These are phyloP conservation scores for Dendroctonus ponderosae DNA, from an alignment of 1,140 invertebrate genomes.

Conservation along the genomic window DNA sequence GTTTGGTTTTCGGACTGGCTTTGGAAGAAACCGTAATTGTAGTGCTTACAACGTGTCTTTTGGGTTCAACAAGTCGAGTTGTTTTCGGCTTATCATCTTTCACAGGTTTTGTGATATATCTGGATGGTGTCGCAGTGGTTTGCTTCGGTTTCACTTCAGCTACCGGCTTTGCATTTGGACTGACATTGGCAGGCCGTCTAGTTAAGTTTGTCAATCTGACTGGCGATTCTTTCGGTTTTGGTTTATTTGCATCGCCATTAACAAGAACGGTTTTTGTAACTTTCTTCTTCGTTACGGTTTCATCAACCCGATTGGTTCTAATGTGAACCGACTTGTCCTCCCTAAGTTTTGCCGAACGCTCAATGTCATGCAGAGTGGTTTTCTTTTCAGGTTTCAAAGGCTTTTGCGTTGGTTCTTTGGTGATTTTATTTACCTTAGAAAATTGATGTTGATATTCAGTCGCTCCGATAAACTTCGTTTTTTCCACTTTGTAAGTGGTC, in stretches of 20 bases:
- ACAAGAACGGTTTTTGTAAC: slow-evolving; percentile 23
- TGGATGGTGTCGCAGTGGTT: slow-evolving; percentile 12
- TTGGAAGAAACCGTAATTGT: slow-evolving; percentile 40
- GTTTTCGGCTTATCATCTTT: slow-evolving; percentile 25
- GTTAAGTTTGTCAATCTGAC: slow-evolving; percentile 12
- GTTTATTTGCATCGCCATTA: slow-evolving; percentile 32
- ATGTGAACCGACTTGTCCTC: slow-evolving; percentile 37
- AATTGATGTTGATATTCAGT: slow-evolving; percentile 34
- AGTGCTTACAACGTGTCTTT: slow-evolving; percentile 40
- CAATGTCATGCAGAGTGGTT: slow-evolving; percentile 33
- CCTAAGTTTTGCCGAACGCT: slow-evolving; percentile 25
- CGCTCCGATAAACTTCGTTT: slow-evolving; percentile 27
- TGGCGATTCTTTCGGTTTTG: slow-evolving; percentile 14
- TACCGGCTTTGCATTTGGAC: background rate
- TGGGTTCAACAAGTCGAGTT: slow-evolving; percentile 28
- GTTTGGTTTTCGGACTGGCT: slow-evolving; percentile 22
- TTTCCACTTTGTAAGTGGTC: slow-evolving; percentile 25
- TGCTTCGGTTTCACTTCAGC: slow-evolving; percentile 7
- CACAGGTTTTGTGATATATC: slow-evolving; percentile 22
- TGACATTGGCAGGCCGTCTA: slow-evolving; percentile 16
- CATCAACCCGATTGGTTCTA: slow-evolving; percentile 39
- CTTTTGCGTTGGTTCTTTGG: slow-evolving; percentile 24
- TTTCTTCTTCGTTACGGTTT: slow-evolving; percentile 40
- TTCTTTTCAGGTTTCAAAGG: slow-evolving; percentile 15
- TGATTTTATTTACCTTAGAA: slow-evolving; percentile 27